Evolutionary conservation across 1,140 invertebrate genomes (phyloP).

Genomic region (Brachionus plicatilis): DNA sequence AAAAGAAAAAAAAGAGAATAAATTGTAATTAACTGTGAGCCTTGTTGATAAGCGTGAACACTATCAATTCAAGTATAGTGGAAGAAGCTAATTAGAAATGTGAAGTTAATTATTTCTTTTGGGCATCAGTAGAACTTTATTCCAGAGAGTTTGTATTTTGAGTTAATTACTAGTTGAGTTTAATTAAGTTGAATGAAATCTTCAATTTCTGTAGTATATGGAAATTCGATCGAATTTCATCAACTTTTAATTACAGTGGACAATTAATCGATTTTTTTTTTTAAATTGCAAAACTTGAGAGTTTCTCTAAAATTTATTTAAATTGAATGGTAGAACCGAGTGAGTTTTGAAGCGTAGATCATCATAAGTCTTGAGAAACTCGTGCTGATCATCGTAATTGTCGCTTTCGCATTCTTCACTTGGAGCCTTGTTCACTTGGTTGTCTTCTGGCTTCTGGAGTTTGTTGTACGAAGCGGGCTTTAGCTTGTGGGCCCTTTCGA

Average conservation of each 20-base stretch:
- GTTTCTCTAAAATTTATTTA: slow-evolving; percentile 31
- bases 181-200: background rate
- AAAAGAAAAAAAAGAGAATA: background rate
- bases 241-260: slow-evolving; percentile 33
- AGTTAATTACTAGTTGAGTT: slow-evolving; percentile 33
- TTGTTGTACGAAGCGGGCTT: background rate
- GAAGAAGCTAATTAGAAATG: slow-evolving; percentile 14
- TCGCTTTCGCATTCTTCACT: background rate
- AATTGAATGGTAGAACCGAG: slow-evolving; percentile 19
- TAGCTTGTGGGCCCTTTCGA: background rate
- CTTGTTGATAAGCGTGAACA: slow-evolving; percentile 1
- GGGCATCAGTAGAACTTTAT: background rate
- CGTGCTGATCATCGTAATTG: background rate
- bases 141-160: background rate
- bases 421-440: background rate
- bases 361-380: slow-evolving; percentile 10
- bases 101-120: slow-evolving; percentile 32
- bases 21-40: background rate
- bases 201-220: background rate
- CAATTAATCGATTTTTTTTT: slow-evolving; percentile 28
- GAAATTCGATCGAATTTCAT: slow-evolving; percentile 30
- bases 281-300: background rate
- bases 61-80: slow-evolving; percentile 5
- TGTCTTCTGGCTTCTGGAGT: background rate
- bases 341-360: slow-evolving; percentile 38